phyloP scores from a whole-genome alignment of 2,113 vertebrate genomes.

The Hystrix brachyura region DNA sequence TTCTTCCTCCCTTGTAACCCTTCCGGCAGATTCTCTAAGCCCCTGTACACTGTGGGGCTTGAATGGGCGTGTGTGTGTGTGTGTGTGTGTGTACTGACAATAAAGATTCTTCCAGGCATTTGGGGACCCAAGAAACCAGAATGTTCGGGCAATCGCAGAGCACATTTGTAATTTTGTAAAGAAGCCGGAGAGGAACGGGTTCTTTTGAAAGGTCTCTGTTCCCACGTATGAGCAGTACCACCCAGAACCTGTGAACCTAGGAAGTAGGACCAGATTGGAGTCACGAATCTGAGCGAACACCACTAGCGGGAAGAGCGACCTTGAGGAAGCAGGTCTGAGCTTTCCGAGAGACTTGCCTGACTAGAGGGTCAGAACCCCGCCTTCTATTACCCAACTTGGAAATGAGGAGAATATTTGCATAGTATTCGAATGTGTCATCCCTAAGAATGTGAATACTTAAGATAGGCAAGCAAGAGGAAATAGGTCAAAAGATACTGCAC shows the following conservation, averaged over 20 bases:
- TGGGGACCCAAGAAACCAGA: neutral
- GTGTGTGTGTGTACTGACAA: neutral
- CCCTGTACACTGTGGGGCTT: accelerated
- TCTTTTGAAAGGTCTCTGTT: neutral
- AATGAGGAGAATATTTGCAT: slow-evolving; percentile 40
- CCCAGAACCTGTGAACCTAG: neutral
- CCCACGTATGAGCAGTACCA: neutral
- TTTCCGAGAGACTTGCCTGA: neutral
- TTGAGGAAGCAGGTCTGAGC: neutral
- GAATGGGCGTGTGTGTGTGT: neutral
- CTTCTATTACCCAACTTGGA: slow-evolving; percentile 55
- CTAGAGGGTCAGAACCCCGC: neutral
- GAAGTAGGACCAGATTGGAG: neutral
- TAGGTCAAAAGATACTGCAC: slow-evolving; percentile 68
- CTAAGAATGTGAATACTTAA: slow-evolving; percentile 56
- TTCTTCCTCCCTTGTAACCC: neutral
- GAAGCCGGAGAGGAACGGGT: neutral
- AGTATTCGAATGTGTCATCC: slow-evolving; percentile 16
- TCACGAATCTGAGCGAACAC: neutral
- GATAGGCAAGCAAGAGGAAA: slow-evolving; percentile 41
- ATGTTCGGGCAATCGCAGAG: neutral
- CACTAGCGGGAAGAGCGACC: neutral
- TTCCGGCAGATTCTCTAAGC: neutral
- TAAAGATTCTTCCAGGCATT: neutral
- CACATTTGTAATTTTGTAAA: neutral